Evolutionary conservation across 2,113 vertebrate species (phyloP).

Genomic region (Podarcis cretensis): DNA sequence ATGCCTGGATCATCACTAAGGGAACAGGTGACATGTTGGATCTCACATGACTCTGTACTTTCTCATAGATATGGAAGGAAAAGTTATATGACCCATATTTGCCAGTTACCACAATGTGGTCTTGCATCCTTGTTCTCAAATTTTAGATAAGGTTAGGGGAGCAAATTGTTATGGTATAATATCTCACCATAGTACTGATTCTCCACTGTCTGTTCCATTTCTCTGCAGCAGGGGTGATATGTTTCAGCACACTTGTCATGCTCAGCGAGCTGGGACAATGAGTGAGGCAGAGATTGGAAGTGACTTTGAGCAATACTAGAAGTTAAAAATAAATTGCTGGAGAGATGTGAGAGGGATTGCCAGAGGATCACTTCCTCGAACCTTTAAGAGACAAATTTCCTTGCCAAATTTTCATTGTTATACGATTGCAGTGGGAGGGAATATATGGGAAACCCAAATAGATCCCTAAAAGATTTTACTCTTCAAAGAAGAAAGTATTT

Average conservation of each 20-base stretch:
- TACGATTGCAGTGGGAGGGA: not conserved
- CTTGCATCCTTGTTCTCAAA: not conserved
- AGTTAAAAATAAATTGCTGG: not conserved
- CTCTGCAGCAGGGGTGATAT: not conserved
- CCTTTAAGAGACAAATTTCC: not conserved
- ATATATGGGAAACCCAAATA: not conserved
- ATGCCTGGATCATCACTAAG: not conserved
- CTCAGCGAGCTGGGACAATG: constrained; percentile 22
- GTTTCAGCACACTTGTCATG: constrained; percentile 20
- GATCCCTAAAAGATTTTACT: not conserved
- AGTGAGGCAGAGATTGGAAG: not conserved
- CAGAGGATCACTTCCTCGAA: not conserved
- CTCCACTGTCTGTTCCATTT: not conserved
- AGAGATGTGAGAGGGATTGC: not conserved
- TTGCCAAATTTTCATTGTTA: not conserved
- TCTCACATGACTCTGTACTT: not conserved
- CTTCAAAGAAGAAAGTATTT: not conserved
- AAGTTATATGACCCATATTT: not conserved
- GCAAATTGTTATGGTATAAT: not conserved
- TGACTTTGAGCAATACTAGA: not conserved
- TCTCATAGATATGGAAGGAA: not conserved
- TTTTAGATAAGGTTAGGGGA: not conserved
- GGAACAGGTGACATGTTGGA: not conserved
- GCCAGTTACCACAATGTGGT: not conserved
- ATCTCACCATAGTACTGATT: not conserved